Conservation (phyloP, 1,140 invertebrate species). For the Dysdera silvatica region DNA sequence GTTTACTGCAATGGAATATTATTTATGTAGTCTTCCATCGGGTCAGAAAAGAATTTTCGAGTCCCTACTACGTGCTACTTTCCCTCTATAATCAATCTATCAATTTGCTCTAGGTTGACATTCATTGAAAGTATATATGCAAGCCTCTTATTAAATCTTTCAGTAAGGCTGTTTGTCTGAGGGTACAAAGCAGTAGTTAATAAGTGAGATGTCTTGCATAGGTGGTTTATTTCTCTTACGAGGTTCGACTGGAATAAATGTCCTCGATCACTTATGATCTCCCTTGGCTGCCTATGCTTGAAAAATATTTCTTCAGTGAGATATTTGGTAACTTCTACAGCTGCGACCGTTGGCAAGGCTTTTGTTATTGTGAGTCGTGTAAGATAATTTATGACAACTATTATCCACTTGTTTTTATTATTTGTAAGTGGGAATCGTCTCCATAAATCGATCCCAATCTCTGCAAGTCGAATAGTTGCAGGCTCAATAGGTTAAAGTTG, state of each 20-base stretch:
- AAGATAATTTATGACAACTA: background rate
- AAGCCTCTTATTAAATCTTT: background rate
- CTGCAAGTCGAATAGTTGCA: background rate
- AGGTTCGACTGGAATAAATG: background rate
- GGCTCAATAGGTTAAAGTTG: background rate
- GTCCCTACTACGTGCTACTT: no score
- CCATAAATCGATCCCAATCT: slow-evolving; percentile 2
- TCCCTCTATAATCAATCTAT: no score
- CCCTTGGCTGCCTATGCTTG: slow-evolving; percentile 20
- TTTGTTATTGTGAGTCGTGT: slow-evolving; percentile 9
- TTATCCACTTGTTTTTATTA: background rate
- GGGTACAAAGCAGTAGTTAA: background rate
- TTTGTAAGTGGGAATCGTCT: background rate
- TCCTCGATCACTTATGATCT: slow-evolving; percentile 32
- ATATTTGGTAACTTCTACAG: slow-evolving; percentile 30
- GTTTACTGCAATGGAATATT: no score
- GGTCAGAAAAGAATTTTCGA: no score
- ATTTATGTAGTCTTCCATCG: no score
- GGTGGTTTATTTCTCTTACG: background rate
- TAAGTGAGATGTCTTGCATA: background rate
- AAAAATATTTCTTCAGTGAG: slow-evolving; percentile 32
- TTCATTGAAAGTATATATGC: background rate
- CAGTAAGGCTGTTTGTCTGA: background rate
- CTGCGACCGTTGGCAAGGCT: background rate
- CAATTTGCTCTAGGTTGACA: background rate